Evolutionary conservation across 2,113 vertebrate species (phyloP), one percentile per base, ranked within the genome.

Genomic region (Hiodon tergisus): DNA sequence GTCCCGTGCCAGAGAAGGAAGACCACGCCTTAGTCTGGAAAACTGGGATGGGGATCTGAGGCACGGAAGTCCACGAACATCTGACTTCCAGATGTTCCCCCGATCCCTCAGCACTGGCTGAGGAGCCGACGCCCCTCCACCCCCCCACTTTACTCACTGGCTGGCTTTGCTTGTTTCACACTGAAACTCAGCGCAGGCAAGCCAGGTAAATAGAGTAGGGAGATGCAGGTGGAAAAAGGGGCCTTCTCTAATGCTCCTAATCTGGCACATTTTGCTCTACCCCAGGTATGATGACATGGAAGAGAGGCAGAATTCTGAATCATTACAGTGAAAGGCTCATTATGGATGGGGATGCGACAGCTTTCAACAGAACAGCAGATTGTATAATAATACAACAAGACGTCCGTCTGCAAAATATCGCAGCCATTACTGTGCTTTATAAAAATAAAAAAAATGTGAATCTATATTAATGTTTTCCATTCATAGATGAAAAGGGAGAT

Each of bases 11-110:
- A 57, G 52, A 48, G 69, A 72, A 74, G 68, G 81, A 13, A 66
- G 60, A 74, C 3, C 16, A 50, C 7, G 2, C 67, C 52, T 50
- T 48, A 9, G n/a, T 16, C 47, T 58, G 51, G 46, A 5, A 61
- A 1, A 46, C 14, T 47, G 16, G 4, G 54, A 52, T 55, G 47
- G 60, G 67, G 54, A 51, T 75, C 72, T 79, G 73, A 77, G 75
- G 69, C 61, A 66, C 31, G 1, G 16, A 48, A 47, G 61, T 17
- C 14, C 6, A 54, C 14, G 7, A 47, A 31, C 88, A 89, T 87
- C 83, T 89, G 88, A 87, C 74, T 81, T 71, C 84, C 89, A 90
- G 88, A 89, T 89, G 88, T 87, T 81, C 77, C 65, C 55, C 54
- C 67, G 10, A 52, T 17, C 58, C 66, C 58, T 17, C 51, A 16